phyloP scores from a whole-genome alignment of 1,140 invertebrate genomes.

The Oreohelix idahoensis region DNA sequence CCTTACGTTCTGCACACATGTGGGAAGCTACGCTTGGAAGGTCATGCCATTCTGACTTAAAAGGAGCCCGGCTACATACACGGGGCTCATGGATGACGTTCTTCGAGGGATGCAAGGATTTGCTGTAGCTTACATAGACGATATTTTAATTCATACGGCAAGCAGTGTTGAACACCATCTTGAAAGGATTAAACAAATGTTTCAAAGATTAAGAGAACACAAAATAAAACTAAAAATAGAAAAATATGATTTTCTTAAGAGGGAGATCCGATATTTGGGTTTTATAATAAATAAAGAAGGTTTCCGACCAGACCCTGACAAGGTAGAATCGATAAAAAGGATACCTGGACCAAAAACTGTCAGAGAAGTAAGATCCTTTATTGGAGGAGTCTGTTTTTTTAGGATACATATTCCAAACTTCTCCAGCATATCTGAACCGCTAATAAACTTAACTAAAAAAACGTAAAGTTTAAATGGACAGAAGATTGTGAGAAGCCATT shows the following conservation, averaged over 20 bases:
- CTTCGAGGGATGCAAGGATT: constrained; percentile 28
- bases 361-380: constrained; percentile 71
- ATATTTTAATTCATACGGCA: constrained; percentile 46
- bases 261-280: constrained; percentile 48
- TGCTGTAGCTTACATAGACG: constrained; percentile 45
- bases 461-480: constrained; percentile 58
- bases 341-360: constrained; percentile 65
- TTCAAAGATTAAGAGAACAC: constrained; percentile 52
- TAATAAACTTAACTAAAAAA: constrained; percentile 69
- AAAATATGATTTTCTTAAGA: constrained; percentile 44
- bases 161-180: constrained; percentile 39
- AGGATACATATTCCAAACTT: constrained; percentile 70
- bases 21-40: constrained; percentile 50
- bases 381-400: constrained; percentile 74
- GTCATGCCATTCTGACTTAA: constrained; percentile 51
- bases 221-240: constrained; percentile 40
- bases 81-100: constrained; percentile 54
- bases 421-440: constrained; percentile 40
- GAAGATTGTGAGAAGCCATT: constrained; percentile 50
- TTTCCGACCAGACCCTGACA: constrained; percentile 43
- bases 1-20: too few species aligned
- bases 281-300: constrained; percentile 42
- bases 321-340: constrained; percentile 44
- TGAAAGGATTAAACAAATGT: constrained; percentile 40
- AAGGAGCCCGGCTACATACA: constrained; percentile 3